Evolutionary conservation across 2,888 invertebrate species (phyloP).

Genomic region (Tubulanus polymorphus): DNA sequence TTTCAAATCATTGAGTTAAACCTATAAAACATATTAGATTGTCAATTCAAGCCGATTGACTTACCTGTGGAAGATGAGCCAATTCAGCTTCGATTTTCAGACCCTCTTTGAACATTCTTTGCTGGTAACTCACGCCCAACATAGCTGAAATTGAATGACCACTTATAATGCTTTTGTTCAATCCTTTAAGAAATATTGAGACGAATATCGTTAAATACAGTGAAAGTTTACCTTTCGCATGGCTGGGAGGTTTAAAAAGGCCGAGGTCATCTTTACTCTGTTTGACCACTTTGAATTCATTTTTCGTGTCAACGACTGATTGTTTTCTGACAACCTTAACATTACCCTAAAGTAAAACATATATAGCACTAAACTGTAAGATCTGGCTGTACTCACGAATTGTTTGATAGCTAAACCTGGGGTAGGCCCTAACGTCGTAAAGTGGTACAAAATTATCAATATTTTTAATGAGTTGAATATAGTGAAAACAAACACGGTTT

Average conservation of each 20-base stretch:
- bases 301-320: slow-evolving; percentile 32
- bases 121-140: slow-evolving; percentile 40
- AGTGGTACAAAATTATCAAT: neutral
- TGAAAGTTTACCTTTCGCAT: slow-evolving; percentile 37
- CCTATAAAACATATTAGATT: too few species aligned
- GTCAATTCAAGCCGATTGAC: too few species aligned
- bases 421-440: too few species aligned
- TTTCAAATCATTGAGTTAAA: too few species aligned
- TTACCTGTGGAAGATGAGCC: too few species aligned
- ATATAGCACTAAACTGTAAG: too few species aligned
- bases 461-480: neutral
- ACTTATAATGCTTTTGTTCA: too few species aligned
- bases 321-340: slow-evolving; percentile 46
- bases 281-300: slow-evolving; percentile 34
- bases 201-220: too few species aligned
- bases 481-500: neutral
- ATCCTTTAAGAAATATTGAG: too few species aligned
- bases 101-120: slow-evolving; percentile 28
- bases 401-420: too few species aligned
- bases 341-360: slow-evolving; percentile 33
- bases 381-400: neutral
- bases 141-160: slow-evolving; percentile 46
- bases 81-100: too few species aligned
- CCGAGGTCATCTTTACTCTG: slow-evolving; percentile 39
- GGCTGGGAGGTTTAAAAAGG: slow-evolving; percentile 40